phyloP scores from a whole-genome alignment of 53 echinoderm and acorn worm genomes.

The Astropecten irregularis region DNA sequence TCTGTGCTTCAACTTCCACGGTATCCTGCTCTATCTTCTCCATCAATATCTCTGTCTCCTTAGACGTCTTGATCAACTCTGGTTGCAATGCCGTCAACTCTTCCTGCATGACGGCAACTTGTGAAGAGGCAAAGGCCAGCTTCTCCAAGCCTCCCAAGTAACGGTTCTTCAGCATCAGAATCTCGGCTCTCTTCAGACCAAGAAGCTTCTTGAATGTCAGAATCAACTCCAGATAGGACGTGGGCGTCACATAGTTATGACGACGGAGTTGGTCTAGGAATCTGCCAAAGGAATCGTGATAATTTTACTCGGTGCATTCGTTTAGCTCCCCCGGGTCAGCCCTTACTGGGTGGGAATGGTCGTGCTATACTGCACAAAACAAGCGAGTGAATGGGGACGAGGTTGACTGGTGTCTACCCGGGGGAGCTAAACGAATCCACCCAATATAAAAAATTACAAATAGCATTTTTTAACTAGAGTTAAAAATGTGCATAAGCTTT shows the following conservation, averaged over 20 bases:
- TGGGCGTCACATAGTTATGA: constrained; percentile 97
- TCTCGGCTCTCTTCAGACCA: constrained; percentile 80
- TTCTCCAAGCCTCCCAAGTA: constrained; percentile 96
- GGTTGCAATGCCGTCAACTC: constrained; percentile 95
- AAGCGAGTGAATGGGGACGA: too few relatives aligned
- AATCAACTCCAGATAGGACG: constrained; percentile 94
- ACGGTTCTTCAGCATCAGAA: constrained; percentile 82
- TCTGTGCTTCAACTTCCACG: constrained; percentile 98
- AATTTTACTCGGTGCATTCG: too few relatives aligned
- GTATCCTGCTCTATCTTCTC: constrained; percentile 97
- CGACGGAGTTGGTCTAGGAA: constrained; percentile 83
- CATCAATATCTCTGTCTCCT: constrained; percentile 92
- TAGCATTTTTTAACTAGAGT: too few relatives aligned
- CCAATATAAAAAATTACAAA: too few relatives aligned
- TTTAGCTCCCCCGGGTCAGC: too few relatives aligned
- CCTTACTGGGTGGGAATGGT: too few relatives aligned
- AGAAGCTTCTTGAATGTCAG: constrained; percentile 96
- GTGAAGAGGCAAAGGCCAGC: constrained; percentile 92
- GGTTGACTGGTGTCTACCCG: too few relatives aligned
- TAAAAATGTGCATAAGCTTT: too few relatives aligned
- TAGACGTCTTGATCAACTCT: constrained; percentile 96
- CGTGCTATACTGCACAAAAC: too few relatives aligned
- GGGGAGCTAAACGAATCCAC: too few relatives aligned
- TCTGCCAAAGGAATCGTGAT: constrained; percentile 22
- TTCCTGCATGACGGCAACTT: constrained; percentile 95